Conservation (phyloP, 1,140 invertebrate species). For the Dryas iulia region DNA sequence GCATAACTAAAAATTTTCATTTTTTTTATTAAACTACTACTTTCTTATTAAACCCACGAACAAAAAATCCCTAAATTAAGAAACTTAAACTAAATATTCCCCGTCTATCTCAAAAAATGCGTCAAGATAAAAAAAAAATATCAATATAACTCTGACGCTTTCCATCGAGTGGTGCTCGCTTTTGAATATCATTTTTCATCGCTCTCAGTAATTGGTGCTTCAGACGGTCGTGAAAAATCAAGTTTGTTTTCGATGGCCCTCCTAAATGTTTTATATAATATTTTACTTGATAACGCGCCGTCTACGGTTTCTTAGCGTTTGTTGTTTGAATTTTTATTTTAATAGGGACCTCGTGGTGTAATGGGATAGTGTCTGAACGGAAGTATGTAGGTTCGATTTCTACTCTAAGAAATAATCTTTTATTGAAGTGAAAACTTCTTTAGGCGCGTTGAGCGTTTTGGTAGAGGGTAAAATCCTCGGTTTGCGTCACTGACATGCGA, state of each 20-base stretch:
- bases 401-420: no score
- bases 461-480: no score
- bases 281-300: background rate
- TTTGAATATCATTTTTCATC: background rate
- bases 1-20: no score
- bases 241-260: background rate
- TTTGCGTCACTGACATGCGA: no score
- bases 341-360: background rate
- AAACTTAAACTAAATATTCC: background rate
- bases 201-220: constrained; percentile 1
- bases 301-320: background rate
- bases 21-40: no score
- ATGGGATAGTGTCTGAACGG: no score
- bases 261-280: constrained; percentile 1
- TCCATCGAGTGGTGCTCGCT: background rate
- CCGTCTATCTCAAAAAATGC: background rate
- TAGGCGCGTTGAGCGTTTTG: no score
- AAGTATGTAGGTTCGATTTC: no score
- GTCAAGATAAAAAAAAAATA: background rate
- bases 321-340: background rate
- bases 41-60: no score
- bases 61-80: background rate
- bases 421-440: no score
- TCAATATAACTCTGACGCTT: background rate
- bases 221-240: background rate